phyloP scores from a whole-genome alignment of 2,888 invertebrate species.

The Gonocerus acuteangulatus region DNA sequence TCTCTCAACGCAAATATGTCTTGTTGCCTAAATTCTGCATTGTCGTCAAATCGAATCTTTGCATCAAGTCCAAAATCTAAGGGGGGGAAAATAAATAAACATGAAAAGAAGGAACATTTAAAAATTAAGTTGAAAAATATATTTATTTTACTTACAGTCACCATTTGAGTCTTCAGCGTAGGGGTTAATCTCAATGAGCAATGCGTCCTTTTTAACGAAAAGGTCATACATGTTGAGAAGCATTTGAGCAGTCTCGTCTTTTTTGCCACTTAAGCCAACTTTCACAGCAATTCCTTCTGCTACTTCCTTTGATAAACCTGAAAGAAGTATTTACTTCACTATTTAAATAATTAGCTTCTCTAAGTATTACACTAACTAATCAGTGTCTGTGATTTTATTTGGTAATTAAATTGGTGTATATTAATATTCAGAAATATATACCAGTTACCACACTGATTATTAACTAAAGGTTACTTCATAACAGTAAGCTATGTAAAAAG shows the following conservation, averaged over 20 bases:
- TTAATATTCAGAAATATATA: too few species aligned
- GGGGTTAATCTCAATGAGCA: constrained; percentile 88
- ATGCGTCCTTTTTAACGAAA: constrained; percentile 81
- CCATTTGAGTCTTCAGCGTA: constrained; percentile 84
- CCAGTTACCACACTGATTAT: too few species aligned
- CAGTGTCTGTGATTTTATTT: too few species aligned
- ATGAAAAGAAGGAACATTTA: background rate
- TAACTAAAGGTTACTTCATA: too few species aligned
- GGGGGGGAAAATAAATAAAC: background rate
- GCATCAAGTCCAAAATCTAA: constrained; percentile 88
- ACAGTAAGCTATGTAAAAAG: too few species aligned
- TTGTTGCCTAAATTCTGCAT: constrained; percentile 85
- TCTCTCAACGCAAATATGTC: constrained; percentile 76
- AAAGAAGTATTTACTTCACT: background rate
- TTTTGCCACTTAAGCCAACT: constrained; percentile 64
- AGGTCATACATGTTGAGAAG: constrained; percentile 75
- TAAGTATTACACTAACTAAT: too few species aligned
- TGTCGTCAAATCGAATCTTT: constrained; percentile 92
- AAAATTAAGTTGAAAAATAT: background rate
- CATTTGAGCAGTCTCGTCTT: constrained; percentile 64
- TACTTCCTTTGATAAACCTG: constrained; percentile 59
- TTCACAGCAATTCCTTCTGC: constrained; percentile 62
- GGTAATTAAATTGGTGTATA: too few species aligned
- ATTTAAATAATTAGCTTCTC: background rate
- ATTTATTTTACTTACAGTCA: constrained; percentile 51